These are phyloP conservation scores for Odontothrips loti DNA, from an alignment of 2,888 invertebrate genomes.

Conservation along the genomic window DNA sequence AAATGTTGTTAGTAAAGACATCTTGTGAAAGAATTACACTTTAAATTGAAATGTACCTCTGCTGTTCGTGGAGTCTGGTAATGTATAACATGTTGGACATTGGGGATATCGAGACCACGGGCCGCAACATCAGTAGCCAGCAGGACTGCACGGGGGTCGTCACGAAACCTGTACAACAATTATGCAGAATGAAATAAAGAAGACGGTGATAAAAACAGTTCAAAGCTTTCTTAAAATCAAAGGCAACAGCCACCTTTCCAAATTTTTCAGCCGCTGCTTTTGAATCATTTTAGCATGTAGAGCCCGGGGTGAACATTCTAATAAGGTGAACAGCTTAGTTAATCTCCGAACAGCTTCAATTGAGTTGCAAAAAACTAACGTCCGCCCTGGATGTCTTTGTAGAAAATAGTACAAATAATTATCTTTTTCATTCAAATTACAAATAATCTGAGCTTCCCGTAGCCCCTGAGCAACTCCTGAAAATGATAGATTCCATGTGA, in stretches of 20 bases:
- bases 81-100: constrained; percentile 91
- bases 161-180: constrained; percentile 59
- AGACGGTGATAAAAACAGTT: not conserved
- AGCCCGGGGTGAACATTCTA: constrained; percentile 63
- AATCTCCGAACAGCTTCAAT: constrained; percentile 86
- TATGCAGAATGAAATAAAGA: constrained; percentile 19
- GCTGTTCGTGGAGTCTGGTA: constrained; percentile 94
- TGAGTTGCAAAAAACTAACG: constrained; percentile 89
- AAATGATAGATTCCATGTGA: constrained; percentile 33
- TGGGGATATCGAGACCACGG: constrained; percentile 90
- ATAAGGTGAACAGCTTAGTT: constrained; percentile 48
- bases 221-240: not conserved
- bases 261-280: constrained; percentile 84
- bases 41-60: constrained; percentile 53
- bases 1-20: constrained; percentile 27
- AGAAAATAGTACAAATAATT: constrained; percentile 87
- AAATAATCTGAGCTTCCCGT: constrained; percentile 78
- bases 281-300: constrained; percentile 91
- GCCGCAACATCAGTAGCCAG: constrained; percentile 94
- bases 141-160: constrained; percentile 66
- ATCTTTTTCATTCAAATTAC: constrained; percentile 79
- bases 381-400: constrained; percentile 78
- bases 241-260: constrained; percentile 63
- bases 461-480: constrained; percentile 76
- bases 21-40: not conserved